These are phyloP conservation scores for Lycocerus yunnanus DNA, from an alignment of 2,888 invertebrate genomes.

Conservation along the genomic window DNA sequence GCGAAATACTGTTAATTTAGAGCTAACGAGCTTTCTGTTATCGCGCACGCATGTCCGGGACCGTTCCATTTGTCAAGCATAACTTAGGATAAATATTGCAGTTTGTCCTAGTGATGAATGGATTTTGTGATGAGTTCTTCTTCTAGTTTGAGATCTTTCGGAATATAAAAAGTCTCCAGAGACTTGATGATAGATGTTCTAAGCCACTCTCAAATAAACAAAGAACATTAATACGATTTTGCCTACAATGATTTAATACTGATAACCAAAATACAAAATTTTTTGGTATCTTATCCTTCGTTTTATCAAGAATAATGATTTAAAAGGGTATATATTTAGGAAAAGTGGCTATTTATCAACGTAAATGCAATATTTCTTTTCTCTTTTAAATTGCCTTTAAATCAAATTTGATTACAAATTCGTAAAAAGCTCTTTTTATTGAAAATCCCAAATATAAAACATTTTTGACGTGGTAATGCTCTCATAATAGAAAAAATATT, in stretches of 20 bases:
- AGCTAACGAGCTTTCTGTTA: conserved; percentile 48
- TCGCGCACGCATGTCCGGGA: conserved; percentile 47
- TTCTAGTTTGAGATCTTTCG: conserved; percentile 23
- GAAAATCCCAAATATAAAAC: not conserved
- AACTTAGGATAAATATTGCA: conserved; percentile 40
- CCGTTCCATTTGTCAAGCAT: conserved; percentile 49
- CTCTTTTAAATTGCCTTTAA: conserved; percentile 11
- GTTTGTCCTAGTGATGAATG: conserved; percentile 44
- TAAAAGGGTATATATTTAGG: conserved; percentile 11
- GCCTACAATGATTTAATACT: not conserved
- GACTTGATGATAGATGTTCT: conserved; percentile 35
- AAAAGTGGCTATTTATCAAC: conserved; percentile 6
- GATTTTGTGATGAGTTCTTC: conserved; percentile 42
- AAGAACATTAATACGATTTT: conserved; percentile 22
- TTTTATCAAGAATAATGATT: conserved; percentile 19
- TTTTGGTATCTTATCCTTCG: not conserved
- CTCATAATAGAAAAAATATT: not conserved
- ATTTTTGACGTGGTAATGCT: not conserved
- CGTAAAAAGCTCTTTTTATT: conserved; percentile 10
- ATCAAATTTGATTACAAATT: conserved; percentile 12
- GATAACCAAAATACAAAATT: not conserved
- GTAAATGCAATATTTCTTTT: conserved; percentile 3
- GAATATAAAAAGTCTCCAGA: conserved; percentile 36
- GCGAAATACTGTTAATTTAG: conserved; percentile 51
- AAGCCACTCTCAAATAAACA: conserved; percentile 32